Conservation (phyloP, 2,797 vertebrate species). For the Siniperca obscura region DNA sequence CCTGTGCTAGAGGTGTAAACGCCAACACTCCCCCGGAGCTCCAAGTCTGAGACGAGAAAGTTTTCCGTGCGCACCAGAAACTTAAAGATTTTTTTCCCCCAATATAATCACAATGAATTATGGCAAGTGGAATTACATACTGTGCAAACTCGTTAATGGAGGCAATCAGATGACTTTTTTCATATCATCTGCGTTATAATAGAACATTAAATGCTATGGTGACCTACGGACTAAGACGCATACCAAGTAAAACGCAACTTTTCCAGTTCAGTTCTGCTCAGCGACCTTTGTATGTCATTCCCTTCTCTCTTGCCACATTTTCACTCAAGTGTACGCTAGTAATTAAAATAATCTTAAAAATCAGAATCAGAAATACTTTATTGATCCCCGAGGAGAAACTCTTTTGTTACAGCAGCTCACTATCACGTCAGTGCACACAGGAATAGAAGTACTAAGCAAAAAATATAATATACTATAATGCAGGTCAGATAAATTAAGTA, state of each 20-base stretch:
- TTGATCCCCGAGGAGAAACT: too few species aligned
- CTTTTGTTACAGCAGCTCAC: too few species aligned
- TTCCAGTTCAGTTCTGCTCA: not conserved
- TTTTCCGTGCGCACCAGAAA: too few species aligned
- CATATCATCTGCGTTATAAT: not conserved
- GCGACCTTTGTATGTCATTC: not conserved
- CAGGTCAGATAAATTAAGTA: too few species aligned
- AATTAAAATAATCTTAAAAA: not conserved
- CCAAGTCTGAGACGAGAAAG: too few species aligned
- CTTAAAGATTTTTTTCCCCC: too few species aligned
- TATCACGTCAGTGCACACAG: too few species aligned
- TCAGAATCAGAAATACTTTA: too few species aligned
- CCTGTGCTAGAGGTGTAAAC: too few species aligned
- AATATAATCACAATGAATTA: not conserved
- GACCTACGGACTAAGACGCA: not conserved
- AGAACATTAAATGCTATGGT: not conserved
- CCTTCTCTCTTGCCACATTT: not conserved
- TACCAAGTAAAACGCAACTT: not conserved
- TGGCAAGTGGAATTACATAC: not conserved
- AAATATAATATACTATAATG: too few species aligned
- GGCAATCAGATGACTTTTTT: not conserved
- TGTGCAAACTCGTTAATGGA: not conserved
- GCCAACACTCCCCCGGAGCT: too few species aligned
- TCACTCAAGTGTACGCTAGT: not conserved
- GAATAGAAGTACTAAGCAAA: too few species aligned